Evolutionary conservation across 2,888 invertebrate species (phyloP), one percentile per base, ranked within the genome.

Genomic region (Leucophenga maculata): DNA sequence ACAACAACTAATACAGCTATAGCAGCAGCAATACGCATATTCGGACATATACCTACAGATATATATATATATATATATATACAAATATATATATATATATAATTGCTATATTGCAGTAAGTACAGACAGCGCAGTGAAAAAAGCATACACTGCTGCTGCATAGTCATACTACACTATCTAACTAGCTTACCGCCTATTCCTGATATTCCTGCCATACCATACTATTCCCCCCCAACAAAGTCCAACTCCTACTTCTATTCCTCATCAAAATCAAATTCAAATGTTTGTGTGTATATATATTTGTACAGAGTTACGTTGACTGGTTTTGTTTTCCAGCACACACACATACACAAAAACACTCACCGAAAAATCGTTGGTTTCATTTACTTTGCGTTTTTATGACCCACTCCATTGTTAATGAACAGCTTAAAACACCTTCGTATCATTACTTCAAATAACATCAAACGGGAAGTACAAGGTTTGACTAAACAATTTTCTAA

Each of bases 31-130:
- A 67, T 65, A 70, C 32, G 32, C 32, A 32, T 69, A 44, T 48
- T 46, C 70, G 67, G 59, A 55, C 68, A 70, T 65, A 55, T 72
- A 32, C 67, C 14, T 59, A 52, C 16, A n/a, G n/a, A n/a, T n/a
- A n/a, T 65, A 57, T 32, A 32, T 32, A 32, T 32, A 32, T 32
- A 8, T 32, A 32, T 32, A 32, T 32, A 32, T 32, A 32, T 52
- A 32, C n/a, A 16, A 46, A 67, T 50, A 60, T 54, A 52, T 72
- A 72, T 54, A 62, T 55, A 62, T 52, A 57, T 66, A 67, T 54
- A 46, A 66, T 69, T 70, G 66, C 71, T 72, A 55, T 57, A 75
- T 80, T 81, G 80, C 83, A 82, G 85, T 85, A 84, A 85, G 85
- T 82, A 85, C 74, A 64, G 74, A 71, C 68, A 68, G 69, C 64